A percentile compares a stretch with the other conserved stretches of the same genome.
Evolutionary conservation across 2,888 invertebrate species (phyloP).

Genomic region (Drosophila tripunctata): DNA sequence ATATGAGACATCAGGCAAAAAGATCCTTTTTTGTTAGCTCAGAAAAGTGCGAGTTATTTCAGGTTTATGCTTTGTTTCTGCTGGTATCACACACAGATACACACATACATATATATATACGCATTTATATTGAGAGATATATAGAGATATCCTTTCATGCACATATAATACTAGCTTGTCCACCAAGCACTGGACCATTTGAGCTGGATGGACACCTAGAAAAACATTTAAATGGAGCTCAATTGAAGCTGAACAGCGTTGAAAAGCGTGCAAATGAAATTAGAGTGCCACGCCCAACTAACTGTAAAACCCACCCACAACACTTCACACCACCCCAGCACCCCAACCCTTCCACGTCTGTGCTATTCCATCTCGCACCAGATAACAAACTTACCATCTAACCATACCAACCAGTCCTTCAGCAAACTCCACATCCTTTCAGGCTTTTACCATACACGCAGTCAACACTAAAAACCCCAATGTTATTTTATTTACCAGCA

Average conservation of each 20-base stretch:
- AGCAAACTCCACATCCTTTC: background rate
- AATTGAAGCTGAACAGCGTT: slow-evolving; percentile 58
- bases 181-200: background rate
- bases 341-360: background rate
- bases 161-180: background rate
- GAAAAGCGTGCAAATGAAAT: slow-evolving; percentile 74
- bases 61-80: slow-evolving; percentile 22
- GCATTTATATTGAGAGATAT: background rate
- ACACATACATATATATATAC: background rate
- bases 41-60: slow-evolving; percentile 30
- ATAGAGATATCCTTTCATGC: background rate
- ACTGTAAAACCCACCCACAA: background rate
- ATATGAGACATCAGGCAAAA: slow-evolving; percentile 11
- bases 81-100: slow-evolving; percentile 3
- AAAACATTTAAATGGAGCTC: slow-evolving; percentile 70
- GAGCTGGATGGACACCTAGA: slow-evolving; percentile 31
- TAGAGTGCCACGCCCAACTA: slow-evolving; percentile 49
- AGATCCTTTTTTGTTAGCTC: slow-evolving; percentile 5
- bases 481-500: background rate
- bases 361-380: slow-evolving; percentile 11
- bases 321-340: background rate
- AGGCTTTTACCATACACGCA: slow-evolving; percentile 8
- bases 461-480: slow-evolving; percentile 15
- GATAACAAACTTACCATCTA: slow-evolving; percentile 18
- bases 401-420: background rate